These are phyloP conservation scores for Drosophila parvula DNA, from an alignment of 1,140 invertebrate genomes.

Conservation along the genomic window DNA sequence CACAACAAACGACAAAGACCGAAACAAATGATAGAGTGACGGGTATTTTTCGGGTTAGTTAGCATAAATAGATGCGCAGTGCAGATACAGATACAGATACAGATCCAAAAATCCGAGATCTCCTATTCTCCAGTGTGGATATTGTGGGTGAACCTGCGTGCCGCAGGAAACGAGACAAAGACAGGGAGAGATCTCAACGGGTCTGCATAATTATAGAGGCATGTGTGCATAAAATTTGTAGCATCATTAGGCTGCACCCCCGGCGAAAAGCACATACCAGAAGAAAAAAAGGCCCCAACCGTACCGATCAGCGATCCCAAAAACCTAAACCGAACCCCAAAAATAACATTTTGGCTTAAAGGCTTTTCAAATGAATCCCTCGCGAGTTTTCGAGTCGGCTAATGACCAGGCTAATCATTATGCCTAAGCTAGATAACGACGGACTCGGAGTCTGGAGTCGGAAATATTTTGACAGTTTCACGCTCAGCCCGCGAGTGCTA, in stretches of 20 bases:
- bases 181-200: slow-evolving; percentile 37
- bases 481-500: slow-evolving; percentile 78
- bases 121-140: neutral
- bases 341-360: slow-evolving; percentile 77
- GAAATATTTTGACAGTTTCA: slow-evolving; percentile 83
- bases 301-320: slow-evolving; percentile 10
- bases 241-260: slow-evolving; percentile 81
- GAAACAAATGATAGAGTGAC: slow-evolving; percentile 62
- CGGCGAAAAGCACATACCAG: slow-evolving; percentile 60
- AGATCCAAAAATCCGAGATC: slow-evolving; percentile 22
- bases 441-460: slow-evolving; percentile 38
- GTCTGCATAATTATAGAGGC: slow-evolving; percentile 73
- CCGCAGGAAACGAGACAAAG: slow-evolving; percentile 1
- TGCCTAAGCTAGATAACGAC: slow-evolving; percentile 75
- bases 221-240: slow-evolving; percentile 79
- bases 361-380: slow-evolving; percentile 81
- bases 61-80: slow-evolving; percentile 76
- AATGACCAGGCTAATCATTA: slow-evolving; percentile 81
- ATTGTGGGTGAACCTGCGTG: slow-evolving; percentile 46
- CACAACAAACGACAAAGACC: slow-evolving; percentile 43
- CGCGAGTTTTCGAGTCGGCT: slow-evolving; percentile 46
- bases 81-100: slow-evolving; percentile 61
- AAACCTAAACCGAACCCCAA: slow-evolving; percentile 45
- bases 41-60: slow-evolving; percentile 66
- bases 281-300: slow-evolving; percentile 21